Conservation (phyloP, 2,113 vertebrate species). For the Malurus melanocephalus region DNA sequence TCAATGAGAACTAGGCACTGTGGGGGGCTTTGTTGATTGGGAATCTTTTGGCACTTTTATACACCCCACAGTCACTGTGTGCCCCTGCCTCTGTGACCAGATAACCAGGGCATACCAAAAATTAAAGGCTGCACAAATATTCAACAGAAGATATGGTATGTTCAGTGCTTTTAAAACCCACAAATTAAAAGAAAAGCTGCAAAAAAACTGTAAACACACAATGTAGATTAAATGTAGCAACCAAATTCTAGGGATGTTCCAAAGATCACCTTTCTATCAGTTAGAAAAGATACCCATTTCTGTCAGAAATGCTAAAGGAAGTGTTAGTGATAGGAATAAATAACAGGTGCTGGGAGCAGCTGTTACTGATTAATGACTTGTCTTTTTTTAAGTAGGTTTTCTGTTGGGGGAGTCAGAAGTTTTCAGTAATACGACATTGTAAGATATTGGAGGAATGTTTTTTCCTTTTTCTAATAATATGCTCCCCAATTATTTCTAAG, state of each 20-base stretch:
- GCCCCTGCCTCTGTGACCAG: background rate
- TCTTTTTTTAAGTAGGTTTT: slow-evolving; percentile 58
- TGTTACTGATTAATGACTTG: slow-evolving; percentile 59
- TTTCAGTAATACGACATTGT: slow-evolving; percentile 24
- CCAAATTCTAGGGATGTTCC: background rate
- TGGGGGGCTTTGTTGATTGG: fast-evolving
- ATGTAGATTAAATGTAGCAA: background rate
- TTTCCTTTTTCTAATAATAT: background rate
- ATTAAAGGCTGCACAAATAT: background rate
- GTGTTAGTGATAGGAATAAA: slow-evolving; percentile 40
- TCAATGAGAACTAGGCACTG: background rate
- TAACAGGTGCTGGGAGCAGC: slow-evolving; percentile 75
- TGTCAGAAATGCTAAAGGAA: slow-evolving; percentile 57
- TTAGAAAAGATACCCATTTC: slow-evolving; percentile 33
- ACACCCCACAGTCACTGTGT: background rate
- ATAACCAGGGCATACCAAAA: background rate
- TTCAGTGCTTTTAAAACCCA: background rate
- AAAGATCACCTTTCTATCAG: slow-evolving; percentile 17
- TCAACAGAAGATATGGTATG: background rate
- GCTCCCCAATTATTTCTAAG: background rate
- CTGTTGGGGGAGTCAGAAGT: slow-evolving; percentile 51
- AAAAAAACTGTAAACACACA: background rate
- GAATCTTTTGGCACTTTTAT: background rate
- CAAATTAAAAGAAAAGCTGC: background rate
- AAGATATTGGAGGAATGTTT: slow-evolving; percentile 33